These are phyloP conservation scores for Bradypodion ventrale DNA, from an alignment of 2,797 vertebrate genomes.

Conservation along the genomic window DNA sequence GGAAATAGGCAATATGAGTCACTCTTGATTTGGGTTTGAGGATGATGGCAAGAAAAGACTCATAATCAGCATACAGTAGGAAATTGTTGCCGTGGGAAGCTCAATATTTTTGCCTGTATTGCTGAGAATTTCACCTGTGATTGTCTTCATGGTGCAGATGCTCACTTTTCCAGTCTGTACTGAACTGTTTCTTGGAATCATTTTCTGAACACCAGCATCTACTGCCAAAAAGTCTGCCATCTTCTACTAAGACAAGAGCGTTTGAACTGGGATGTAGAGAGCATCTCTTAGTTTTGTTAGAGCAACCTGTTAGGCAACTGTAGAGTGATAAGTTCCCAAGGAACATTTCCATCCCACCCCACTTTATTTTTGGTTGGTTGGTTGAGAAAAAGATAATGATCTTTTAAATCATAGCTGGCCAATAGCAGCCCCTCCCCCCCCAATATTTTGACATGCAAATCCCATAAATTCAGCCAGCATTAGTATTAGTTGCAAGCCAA, in stretches of 20 bases:
- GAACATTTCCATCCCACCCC: constrained; percentile 1
- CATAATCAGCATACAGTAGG: background rate
- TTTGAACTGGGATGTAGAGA: background rate
- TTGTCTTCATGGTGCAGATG: background rate
- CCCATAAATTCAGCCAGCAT: background rate
- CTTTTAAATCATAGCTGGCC: background rate
- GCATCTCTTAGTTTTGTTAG: background rate
- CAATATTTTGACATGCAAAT: background rate
- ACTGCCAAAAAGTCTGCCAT: background rate
- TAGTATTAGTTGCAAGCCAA: background rate
- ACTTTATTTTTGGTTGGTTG: background rate
- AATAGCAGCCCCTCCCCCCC: background rate
- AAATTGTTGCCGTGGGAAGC: background rate
- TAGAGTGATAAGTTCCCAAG: background rate
- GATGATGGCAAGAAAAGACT: background rate
- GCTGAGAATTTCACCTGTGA: background rate
- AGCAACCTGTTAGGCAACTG: background rate
- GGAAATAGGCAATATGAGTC: background rate
- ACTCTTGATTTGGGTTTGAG: background rate
- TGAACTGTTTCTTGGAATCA: background rate
- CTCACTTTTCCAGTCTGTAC: background rate
- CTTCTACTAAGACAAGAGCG: background rate
- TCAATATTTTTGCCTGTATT: background rate
- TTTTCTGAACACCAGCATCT: background rate
- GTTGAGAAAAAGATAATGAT: background rate